Percentiles rank a stretch among this genome's conserved stretches.
phyloP scores from a whole-genome alignment of 2,797 vertebrate species.

The Picus viridis region DNA sequence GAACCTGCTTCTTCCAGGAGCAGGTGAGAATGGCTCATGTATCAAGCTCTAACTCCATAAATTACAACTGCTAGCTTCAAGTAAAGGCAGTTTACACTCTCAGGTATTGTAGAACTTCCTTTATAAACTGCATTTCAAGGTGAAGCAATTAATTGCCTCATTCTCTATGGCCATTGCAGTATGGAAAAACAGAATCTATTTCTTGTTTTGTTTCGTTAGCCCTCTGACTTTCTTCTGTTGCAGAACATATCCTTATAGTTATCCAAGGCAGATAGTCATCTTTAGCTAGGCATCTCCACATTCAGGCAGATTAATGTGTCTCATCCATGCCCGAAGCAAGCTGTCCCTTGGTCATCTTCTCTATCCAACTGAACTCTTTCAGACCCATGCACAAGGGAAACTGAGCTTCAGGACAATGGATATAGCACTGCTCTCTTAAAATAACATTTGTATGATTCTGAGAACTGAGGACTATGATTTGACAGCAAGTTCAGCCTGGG shows the following conservation, averaged over 20 bases:
- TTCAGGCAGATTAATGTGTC: neutral
- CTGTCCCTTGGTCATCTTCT: neutral
- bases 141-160: constrained; percentile 18
- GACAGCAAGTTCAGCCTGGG: constrained; percentile 45
- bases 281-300: neutral
- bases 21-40: constrained; percentile 6
- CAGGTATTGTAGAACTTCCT: neutral
- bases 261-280: neutral
- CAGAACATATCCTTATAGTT: neutral
- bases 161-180: constrained; percentile 6
- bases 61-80: neutral
- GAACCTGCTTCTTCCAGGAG: neutral
- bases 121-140: constrained; percentile 13
- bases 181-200: neutral
- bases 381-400: neutral
- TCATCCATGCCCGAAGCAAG: neutral
- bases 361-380: neutral
- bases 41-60: neutral
- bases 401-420: neutral
- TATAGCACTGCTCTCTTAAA: neutral
- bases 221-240: neutral
- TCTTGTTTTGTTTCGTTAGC: constrained; percentile 10
- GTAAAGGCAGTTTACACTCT: neutral
- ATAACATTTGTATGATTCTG: neutral
- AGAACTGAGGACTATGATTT: constrained; percentile 14